phyloP scores from a whole-genome alignment of 2,797 vertebrate species.

The Myotis vivesi region DNA sequence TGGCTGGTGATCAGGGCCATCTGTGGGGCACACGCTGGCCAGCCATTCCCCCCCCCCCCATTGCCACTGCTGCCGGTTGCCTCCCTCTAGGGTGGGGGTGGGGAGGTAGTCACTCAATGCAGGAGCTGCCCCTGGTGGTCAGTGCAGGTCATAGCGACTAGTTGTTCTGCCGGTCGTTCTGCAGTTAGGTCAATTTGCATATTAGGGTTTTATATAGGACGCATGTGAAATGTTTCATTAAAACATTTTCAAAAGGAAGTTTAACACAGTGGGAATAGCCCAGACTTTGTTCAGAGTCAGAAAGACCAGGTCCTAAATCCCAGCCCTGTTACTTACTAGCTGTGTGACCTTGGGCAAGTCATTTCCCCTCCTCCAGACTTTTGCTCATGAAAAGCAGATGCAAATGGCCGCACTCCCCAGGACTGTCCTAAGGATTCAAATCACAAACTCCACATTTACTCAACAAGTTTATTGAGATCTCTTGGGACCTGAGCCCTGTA shows the following conservation, averaged over 20 bases:
- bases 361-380: neutral
- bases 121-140: no score
- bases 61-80: no score
- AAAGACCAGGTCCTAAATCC: neutral
- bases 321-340: neutral
- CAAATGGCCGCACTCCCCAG: neutral
- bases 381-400: neutral
- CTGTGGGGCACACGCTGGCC: no score
- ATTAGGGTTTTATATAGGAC: neutral
- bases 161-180: no score
- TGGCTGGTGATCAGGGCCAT: no score
- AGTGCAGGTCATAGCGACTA: no score
- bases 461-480: conserved; percentile 66
- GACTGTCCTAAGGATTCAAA: neutral
- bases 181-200: no score
- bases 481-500: neutral
- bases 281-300: neutral
- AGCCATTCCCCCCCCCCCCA: no score
- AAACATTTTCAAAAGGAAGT: neutral
- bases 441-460: neutral
- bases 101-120: no score
- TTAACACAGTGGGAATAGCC: neutral
- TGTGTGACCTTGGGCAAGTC: neutral
- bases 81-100: no score
- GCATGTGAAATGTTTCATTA: neutral